Conservation (phyloP, 2,113 vertebrate genomes). For the Castor canadensis region DNA sequence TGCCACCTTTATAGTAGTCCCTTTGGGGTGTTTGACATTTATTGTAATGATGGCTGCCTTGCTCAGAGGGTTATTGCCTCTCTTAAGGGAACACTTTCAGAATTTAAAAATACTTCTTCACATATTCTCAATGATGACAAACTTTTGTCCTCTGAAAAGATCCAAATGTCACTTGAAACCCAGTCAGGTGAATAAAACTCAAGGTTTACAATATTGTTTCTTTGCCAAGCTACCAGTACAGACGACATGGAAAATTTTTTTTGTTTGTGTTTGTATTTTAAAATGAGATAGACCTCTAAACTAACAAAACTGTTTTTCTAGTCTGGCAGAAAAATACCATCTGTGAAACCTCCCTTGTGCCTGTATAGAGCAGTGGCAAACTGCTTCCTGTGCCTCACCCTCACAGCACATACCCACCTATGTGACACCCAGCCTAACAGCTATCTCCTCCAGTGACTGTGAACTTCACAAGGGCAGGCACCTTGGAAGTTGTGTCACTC, state of each 20-base stretch:
- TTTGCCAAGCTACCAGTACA: neutral
- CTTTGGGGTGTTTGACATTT: conserved; percentile 57
- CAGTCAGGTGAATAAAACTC: neutral
- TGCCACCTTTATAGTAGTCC: neutral
- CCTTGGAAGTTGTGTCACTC: neutral
- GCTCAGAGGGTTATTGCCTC: neutral
- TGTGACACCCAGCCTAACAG: too few species aligned
- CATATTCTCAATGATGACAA: neutral
- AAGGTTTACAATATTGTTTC: neutral
- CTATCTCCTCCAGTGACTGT: neutral
- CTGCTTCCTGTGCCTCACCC: accelerated
- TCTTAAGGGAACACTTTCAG: conserved; percentile 11
- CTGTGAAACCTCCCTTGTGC: neutral
- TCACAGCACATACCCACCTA: too few species aligned
- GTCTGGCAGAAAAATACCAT: neutral
- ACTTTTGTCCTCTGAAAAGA: conserved; percentile 38
- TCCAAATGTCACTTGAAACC: conserved; percentile 17
- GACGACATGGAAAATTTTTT: neutral
- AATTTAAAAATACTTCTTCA: conserved; percentile 7
- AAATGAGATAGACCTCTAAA: neutral
- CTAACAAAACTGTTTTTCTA: neutral
- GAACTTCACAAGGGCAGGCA: neutral
- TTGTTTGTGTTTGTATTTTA: neutral
- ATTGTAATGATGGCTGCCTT: neutral
- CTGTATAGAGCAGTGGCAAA: accelerated